phyloP scores from a whole-genome alignment of 2,113 vertebrate species.

The Toxotes jaculatrix region DNA sequence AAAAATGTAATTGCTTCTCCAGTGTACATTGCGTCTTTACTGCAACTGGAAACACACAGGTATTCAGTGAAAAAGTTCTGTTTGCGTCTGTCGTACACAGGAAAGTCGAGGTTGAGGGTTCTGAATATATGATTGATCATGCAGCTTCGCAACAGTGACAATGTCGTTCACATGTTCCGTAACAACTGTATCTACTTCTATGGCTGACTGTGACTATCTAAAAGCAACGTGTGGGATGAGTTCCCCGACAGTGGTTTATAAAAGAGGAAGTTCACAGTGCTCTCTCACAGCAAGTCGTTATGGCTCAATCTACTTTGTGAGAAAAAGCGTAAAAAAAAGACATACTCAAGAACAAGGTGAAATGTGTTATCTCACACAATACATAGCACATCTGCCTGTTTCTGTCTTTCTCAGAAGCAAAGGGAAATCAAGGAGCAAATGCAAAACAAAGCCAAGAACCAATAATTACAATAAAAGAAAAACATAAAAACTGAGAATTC shows the following conservation, averaged over 20 bases:
- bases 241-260: constrained; percentile 51
- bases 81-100: constrained; percentile 17
- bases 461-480: constrained; percentile 27
- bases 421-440: constrained; percentile 19
- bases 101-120: constrained; percentile 2
- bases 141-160: constrained; percentile 34
- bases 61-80: neutral
- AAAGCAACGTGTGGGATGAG: constrained; percentile 7
- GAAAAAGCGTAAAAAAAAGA: neutral
- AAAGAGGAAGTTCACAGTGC: constrained; percentile 58
- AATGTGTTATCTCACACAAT: constrained; percentile 11
- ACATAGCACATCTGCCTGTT: neutral
- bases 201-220: neutral
- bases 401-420: constrained; percentile 19
- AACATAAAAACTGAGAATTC: constrained; percentile 20
- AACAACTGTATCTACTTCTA: constrained; percentile 18
- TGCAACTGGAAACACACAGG: constrained; percentile 46
- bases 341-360: neutral
- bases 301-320: constrained; percentile 37
- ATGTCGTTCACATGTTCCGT: constrained; percentile 8
- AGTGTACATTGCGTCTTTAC: constrained; percentile 38
- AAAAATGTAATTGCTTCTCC: constrained; percentile 6
- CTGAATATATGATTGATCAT: constrained; percentile 24
- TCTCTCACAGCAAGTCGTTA: constrained; percentile 57
- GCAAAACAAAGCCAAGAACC: constrained; percentile 33